phyloP scores from a whole-genome alignment of 2,113 vertebrate species.

The Nycticebus coucang region DNA sequence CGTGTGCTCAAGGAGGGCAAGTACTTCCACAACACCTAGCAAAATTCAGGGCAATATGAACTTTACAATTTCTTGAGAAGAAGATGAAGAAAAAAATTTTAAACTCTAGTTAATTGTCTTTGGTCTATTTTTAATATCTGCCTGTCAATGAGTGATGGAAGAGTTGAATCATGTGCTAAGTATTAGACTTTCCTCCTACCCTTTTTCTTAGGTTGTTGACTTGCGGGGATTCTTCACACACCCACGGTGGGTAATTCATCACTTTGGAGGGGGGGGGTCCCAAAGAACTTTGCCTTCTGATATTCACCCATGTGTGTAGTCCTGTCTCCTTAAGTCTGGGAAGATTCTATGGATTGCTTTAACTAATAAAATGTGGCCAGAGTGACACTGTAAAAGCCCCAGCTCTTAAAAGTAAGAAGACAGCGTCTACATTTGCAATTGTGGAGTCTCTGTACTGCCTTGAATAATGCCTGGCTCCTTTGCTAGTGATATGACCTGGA shows the following conservation, averaged over 20 bases:
- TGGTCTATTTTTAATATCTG: constrained; percentile 59
- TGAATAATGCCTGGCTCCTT: neutral
- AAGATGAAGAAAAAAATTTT: constrained; percentile 32
- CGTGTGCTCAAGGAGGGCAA: neutral
- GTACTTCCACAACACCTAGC: neutral
- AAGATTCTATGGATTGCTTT: neutral
- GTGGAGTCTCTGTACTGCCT: neutral
- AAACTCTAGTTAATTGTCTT: constrained; percentile 32
- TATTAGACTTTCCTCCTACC: neutral
- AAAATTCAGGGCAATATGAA: neutral
- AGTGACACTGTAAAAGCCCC: neutral
- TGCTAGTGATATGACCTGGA: neutral
- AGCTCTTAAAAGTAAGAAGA: neutral
- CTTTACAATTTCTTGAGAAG: neutral
- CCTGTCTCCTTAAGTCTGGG: neutral
- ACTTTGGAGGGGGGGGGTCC: neutral
- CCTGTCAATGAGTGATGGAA: constrained; percentile 21
- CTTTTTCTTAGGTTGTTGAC: neutral
- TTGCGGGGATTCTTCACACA: neutral
- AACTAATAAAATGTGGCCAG: neutral
- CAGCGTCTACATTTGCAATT: neutral
- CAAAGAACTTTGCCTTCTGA: neutral
- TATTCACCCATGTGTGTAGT: neutral
- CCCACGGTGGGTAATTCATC: neutral
- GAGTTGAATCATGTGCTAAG: neutral